Conservation (phyloP, 2,888 invertebrate species). For the Autographa gamma region DNA sequence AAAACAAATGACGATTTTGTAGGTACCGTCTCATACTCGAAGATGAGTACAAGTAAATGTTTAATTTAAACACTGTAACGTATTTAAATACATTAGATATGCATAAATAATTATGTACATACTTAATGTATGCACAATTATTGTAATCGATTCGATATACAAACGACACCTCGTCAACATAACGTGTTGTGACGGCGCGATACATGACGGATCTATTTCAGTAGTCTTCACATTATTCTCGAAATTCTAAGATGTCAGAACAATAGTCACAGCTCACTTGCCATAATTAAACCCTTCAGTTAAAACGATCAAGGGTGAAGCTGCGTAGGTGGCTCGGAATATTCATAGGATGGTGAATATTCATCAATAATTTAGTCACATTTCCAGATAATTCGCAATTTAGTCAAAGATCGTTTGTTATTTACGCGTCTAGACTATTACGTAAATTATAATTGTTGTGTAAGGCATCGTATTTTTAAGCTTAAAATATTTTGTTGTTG, state of each 20-base stretch:
- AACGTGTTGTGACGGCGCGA: no score
- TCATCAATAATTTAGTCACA: neutral
- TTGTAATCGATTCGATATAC: slow-evolving; percentile 3
- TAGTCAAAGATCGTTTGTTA: neutral
- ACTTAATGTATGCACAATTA: slow-evolving; percentile 1
- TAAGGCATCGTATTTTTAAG: no score
- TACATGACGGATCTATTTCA: no score
- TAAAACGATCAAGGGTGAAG: neutral
- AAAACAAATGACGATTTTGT: neutral
- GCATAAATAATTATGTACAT: neutral
- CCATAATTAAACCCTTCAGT: neutral
- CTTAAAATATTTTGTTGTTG: no score
- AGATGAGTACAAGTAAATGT: neutral
- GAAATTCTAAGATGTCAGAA: neutral
- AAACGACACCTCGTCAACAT: neutral
- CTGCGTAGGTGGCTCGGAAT: neutral
- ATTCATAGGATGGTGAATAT: neutral
- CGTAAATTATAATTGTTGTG: neutral
- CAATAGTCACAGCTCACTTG: neutral
- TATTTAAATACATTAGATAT: no score
- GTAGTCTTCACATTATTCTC: neutral
- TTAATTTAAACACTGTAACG: neutral
- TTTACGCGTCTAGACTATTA: neutral
- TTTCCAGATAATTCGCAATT: neutral
- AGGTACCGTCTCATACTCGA: neutral